Evolutionary conservation across 2,888 invertebrate genomes (phyloP).

Genomic region (Pardosa pseudoannulata): DNA sequence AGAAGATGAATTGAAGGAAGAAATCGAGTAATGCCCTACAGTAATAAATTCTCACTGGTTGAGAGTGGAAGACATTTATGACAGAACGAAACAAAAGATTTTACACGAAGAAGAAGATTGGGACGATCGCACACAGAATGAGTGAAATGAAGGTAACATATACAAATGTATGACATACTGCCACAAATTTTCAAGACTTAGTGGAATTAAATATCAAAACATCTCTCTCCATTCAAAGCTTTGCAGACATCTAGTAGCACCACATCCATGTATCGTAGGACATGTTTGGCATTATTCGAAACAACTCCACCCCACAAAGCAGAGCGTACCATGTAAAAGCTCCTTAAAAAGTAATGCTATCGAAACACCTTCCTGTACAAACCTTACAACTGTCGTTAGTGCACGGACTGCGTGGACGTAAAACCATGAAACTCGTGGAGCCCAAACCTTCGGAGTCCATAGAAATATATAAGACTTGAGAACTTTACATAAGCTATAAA

Average conservation of each 20-base stretch:
- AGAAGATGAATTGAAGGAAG: background rate
- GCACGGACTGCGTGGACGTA: no score
- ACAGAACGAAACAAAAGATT: background rate
- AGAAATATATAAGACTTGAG: background rate
- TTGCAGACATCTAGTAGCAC: background rate
- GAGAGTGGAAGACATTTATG: background rate
- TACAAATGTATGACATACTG: background rate
- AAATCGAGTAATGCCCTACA: background rate
- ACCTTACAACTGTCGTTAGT: no score
- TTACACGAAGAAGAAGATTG: background rate
- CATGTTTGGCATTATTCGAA: slow-evolving; percentile 10
- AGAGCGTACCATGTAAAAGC: background rate
- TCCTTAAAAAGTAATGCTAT: background rate
- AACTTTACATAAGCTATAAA: slow-evolving; percentile 3
- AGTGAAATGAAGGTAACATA: background rate
- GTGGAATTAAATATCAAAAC: background rate
- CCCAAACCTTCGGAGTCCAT: background rate
- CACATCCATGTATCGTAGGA: background rate
- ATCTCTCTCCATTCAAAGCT: background rate
- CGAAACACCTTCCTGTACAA: no score
- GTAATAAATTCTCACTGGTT: background rate
- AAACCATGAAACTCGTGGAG: background rate
- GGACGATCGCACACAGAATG: background rate
- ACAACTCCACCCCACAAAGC: background rate
- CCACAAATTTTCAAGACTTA: background rate